A percentile compares a stretch with the other conserved stretches of the same genome.
phyloP scores from a whole-genome alignment of 2,797 vertebrate species.

The Sebastes oblongus region DNA sequence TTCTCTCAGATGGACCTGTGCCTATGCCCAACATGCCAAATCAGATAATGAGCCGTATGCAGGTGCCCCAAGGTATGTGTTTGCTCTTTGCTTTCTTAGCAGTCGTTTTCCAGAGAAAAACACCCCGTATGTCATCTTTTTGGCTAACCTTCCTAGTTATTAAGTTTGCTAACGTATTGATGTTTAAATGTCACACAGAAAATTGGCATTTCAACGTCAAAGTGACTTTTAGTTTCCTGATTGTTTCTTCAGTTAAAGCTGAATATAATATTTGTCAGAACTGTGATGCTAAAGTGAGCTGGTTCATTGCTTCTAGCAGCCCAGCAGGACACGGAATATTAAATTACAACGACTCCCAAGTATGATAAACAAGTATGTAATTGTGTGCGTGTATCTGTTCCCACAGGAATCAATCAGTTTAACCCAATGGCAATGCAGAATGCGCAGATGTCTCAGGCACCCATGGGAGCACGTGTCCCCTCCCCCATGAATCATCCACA shows the following conservation, averaged over 20 bases:
- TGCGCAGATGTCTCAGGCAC: constrained; percentile 91
- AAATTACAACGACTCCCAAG: constrained; percentile 54
- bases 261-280: background rate
- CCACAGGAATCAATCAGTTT: constrained; percentile 93
- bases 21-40: constrained; percentile 91
- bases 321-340: constrained; percentile 42
- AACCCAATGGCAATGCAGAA: constrained; percentile 93
- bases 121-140: background rate
- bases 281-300: background rate
- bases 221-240: background rate
- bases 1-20: constrained; percentile 90
- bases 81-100: background rate
- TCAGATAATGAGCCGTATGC: constrained; percentile 92
- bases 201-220: background rate
- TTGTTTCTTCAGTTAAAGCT: background rate
- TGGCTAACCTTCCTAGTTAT: background rate
- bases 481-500: constrained; percentile 96
- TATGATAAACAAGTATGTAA: constrained; percentile 35
- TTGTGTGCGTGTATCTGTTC: constrained; percentile 38
- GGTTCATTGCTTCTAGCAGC: background rate
- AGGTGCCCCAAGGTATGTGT: constrained; percentile 90
- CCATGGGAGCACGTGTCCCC: constrained; percentile 90
- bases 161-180: background rate
- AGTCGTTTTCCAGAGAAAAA: background rate
- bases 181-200: background rate